These are phyloP conservation scores for Thereva unica DNA, from an alignment of 2,888 invertebrate genomes.

Conservation along the genomic window DNA sequence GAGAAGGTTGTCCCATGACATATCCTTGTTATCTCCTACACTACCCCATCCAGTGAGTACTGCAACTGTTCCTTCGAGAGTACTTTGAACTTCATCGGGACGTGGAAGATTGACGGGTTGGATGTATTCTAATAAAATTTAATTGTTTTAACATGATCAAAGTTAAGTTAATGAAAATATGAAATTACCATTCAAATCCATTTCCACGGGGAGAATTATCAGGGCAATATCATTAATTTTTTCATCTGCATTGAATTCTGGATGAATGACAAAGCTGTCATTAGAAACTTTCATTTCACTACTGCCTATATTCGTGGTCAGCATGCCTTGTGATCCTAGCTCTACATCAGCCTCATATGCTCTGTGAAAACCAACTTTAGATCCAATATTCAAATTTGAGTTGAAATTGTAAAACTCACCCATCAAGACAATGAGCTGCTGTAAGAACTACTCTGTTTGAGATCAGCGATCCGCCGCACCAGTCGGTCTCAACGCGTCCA, in stretches of 20 bases:
- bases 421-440: conserved; percentile 35
- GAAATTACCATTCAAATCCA: background rate
- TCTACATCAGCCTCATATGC: no score
- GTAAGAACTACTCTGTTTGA: conserved; percentile 32
- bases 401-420: background rate
- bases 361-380: no score
- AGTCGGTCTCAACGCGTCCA: no score
- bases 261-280: conserved; percentile 7
- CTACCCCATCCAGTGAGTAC: no score
- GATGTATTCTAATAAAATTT: background rate
- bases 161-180: background rate
- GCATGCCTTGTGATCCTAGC: no score
- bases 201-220: background rate
- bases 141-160: no score
- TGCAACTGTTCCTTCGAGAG: no score
- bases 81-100: no score
- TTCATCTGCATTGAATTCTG: background rate
- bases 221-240: conserved; percentile 16
- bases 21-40: no score
- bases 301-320: no score
- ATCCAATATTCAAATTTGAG: no score
- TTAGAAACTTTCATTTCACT: conserved; percentile 25
- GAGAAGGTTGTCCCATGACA: no score
- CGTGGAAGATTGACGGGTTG: conserved; percentile 5
- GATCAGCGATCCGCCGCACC: conserved; percentile 38